A percentile compares a stretch with the other conserved stretches of the same genome.
Conservation (phyloP, 2,113 vertebrate species). For the Corythaixoides concolor region DNA sequence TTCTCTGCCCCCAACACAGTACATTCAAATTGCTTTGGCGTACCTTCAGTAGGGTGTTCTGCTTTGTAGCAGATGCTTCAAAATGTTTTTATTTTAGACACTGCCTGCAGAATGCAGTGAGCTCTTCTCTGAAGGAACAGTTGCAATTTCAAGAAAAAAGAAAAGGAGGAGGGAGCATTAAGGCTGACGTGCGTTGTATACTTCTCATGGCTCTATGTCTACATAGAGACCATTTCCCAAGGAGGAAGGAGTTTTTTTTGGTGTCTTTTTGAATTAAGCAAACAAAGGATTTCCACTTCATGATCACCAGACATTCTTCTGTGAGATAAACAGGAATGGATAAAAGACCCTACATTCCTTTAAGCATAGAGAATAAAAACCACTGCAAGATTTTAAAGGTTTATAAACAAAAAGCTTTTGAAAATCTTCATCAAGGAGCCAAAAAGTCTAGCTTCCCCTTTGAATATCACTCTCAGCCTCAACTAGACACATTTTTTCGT, state of each 20-base stretch:
- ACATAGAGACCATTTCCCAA: not conserved
- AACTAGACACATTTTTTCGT: not conserved
- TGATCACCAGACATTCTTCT: not conserved
- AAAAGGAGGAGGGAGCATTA: not conserved
- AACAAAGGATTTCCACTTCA: conserved; percentile 10
- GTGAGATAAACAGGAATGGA: conserved; percentile 9
- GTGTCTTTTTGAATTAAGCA: not conserved
- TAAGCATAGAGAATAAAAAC: conserved; percentile 10
- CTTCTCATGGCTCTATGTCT: not conserved
- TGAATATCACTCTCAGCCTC: not conserved
- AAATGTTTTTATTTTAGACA: not conserved
- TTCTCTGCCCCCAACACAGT: not conserved
- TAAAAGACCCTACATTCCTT: conserved; percentile 3
- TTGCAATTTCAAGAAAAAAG: not conserved
- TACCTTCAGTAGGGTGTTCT: not conserved
- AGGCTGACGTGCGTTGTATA: not conserved
- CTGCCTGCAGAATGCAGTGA: not conserved
- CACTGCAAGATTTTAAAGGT: not conserved
- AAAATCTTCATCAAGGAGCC: not conserved
- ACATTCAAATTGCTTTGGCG: not conserved
- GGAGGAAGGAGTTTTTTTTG: not conserved
- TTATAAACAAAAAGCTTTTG: conserved; percentile 23
- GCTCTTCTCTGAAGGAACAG: not conserved
- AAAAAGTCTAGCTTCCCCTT: conserved; percentile 17
- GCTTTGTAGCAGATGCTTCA: not conserved